Evolutionary conservation across 2,888 invertebrate genomes (phyloP).

Genomic region (Orthosia gothica): DNA sequence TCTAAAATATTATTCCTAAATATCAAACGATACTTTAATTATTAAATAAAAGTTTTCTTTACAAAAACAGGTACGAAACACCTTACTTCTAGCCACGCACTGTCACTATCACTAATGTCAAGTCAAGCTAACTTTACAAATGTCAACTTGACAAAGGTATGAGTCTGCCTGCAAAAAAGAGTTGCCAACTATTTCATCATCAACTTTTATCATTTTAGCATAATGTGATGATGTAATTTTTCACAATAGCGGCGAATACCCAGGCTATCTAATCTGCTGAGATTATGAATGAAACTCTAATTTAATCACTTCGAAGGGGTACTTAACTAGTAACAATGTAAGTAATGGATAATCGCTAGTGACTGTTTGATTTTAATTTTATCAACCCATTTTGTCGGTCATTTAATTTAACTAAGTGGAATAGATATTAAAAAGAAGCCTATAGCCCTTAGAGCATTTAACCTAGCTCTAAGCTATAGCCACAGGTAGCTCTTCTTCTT

Average conservation of each 20-base stretch:
- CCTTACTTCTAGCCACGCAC: constrained; percentile 29
- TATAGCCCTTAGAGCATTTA: too few relatives aligned
- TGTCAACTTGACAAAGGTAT: constrained; percentile 39
- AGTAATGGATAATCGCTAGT: neutral
- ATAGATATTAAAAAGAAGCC: neutral
- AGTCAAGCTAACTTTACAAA: neutral
- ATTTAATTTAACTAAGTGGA: neutral
- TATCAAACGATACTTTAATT: constrained; percentile 7
- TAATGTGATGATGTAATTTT: constrained; percentile 5
- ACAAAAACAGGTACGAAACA: neutral
- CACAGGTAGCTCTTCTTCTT: neutral
- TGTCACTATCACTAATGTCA: constrained; percentile 26
- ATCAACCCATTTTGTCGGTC: neutral
- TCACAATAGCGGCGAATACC: neutral
- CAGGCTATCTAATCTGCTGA: constrained; percentile 24
- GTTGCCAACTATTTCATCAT: constrained; percentile 50
- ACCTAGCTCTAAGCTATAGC: too few relatives aligned
- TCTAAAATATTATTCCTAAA: neutral
- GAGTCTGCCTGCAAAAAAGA: neutral
- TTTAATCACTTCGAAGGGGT: neutral
- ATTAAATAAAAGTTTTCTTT: neutral
- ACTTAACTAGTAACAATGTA: neutral
- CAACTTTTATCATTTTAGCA: constrained; percentile 4
- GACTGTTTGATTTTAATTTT: neutral
- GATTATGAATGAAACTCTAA: neutral